Conservation (phyloP, 2,113 vertebrate genomes). For the Poeciliopsis turrubarensis region DNA sequence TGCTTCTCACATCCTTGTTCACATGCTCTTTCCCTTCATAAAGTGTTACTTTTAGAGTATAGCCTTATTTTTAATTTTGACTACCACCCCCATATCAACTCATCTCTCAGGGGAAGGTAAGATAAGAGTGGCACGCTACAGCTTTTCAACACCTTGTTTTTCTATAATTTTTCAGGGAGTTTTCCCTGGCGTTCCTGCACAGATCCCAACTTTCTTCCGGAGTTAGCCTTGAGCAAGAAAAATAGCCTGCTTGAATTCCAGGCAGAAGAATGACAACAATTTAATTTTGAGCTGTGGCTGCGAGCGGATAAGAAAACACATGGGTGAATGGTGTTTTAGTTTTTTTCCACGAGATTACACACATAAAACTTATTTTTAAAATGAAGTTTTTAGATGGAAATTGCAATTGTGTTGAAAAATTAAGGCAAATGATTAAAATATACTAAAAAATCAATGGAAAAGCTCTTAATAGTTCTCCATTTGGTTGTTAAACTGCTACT, state of each 20-base stretch:
- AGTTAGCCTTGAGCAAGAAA: constrained; percentile 64
- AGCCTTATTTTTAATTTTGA: constrained; percentile 6
- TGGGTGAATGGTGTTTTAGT: neutral
- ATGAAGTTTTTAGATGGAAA: neutral
- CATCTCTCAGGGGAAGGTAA: constrained; percentile 9
- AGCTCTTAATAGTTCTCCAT: constrained; percentile 19
- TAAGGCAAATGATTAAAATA: neutral
- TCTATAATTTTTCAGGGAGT: constrained; percentile 41
- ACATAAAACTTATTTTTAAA: neutral
- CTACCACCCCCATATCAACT: neutral
- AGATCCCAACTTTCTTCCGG: constrained; percentile 43
- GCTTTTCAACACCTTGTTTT: constrained; percentile 61
- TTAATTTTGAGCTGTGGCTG: constrained; percentile 50
- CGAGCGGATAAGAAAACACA: constrained; percentile 11
- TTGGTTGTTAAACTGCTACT: constrained; percentile 45
- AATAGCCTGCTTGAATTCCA: constrained; percentile 68
- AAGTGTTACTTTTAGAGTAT: neutral
- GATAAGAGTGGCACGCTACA: constrained; percentile 34
- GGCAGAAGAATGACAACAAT: constrained; percentile 63
- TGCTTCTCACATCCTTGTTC: constrained; percentile 65
- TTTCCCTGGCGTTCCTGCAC: constrained; percentile 13
- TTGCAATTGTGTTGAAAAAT: neutral
- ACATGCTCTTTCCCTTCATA: constrained; percentile 21
- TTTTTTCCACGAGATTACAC: neutral
- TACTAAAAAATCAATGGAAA: neutral